Percentiles rank a stretch among this genome's conserved stretches.
Evolutionary conservation across 2,888 invertebrate species (phyloP).

Genomic region (Deilephila porcellus): DNA sequence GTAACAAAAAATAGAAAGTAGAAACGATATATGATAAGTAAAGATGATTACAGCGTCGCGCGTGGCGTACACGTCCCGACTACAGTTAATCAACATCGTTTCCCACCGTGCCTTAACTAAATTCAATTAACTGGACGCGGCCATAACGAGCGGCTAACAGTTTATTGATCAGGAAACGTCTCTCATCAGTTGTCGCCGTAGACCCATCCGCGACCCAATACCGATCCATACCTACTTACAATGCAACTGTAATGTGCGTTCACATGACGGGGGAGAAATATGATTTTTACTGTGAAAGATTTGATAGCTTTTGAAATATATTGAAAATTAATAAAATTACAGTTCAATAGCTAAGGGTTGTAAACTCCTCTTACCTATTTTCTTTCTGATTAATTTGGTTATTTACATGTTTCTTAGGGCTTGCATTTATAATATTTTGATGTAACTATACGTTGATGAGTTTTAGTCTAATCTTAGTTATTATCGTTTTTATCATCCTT

Average conservation of each 20-base stretch:
- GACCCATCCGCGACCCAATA: neutral
- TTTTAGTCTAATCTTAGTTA: neutral
- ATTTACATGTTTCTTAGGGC: too few species aligned
- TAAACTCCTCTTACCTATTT: too few species aligned
- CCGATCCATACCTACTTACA: neutral
- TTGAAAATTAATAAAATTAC: too few species aligned
- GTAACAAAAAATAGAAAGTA: neutral
- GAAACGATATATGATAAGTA: neutral
- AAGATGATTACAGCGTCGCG: neutral
- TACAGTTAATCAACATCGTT: slow-evolving; percentile 18
- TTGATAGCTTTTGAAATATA: too few species aligned
- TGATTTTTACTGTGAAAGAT: too few species aligned
- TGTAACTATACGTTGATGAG: neutral
- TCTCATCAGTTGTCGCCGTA: slow-evolving; percentile 35
- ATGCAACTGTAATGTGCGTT: neutral
- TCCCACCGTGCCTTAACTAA: slow-evolving; percentile 45
- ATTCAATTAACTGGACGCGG: slow-evolving; percentile 53
- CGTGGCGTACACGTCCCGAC: neutral
- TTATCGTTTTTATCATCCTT: neutral
- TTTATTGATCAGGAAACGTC: slow-evolving; percentile 60
- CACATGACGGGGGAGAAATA: too few species aligned
- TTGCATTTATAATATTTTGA: neutral
- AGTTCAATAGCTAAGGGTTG: too few species aligned
- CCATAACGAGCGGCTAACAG: slow-evolving; percentile 46
- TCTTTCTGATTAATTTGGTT: too few species aligned